Evolutionary conservation across 2,797 vertebrate species (phyloP).

Genomic region (Parauchenoglanis punctatus): DNA sequence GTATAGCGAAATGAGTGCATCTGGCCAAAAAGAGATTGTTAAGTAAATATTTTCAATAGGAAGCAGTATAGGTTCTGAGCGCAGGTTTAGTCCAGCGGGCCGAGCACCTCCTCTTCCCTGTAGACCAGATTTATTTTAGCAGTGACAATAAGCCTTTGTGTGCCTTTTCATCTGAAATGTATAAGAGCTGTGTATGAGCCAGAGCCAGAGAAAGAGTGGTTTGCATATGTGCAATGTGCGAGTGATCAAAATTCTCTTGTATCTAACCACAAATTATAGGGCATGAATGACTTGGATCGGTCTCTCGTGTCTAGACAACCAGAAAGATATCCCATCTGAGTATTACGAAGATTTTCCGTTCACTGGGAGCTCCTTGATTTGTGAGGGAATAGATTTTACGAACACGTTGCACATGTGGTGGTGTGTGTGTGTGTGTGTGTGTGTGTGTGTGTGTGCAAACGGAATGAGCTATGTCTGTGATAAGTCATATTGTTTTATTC

Average conservation of each 20-base stretch:
- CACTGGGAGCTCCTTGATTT: constrained; percentile 58
- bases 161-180: constrained; percentile 33
- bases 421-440: constrained; percentile 22
- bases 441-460: constrained; percentile 3
- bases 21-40: constrained; percentile 27
- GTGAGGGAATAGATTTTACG: constrained; percentile 46
- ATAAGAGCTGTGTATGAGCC: constrained; percentile 13
- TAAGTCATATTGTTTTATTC: constrained; percentile 41
- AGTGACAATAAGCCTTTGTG: constrained; percentile 46
- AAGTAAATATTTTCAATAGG: constrained; percentile 41
- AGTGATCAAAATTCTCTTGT: constrained; percentile 62
- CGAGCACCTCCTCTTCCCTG: constrained; percentile 23
- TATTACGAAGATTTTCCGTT: constrained; percentile 72
- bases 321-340: constrained; percentile 60
- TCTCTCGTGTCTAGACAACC: constrained; percentile 53
- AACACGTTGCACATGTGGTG: constrained; percentile 47
- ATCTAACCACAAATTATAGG: constrained; percentile 72
- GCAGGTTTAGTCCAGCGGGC: constrained; percentile 4
- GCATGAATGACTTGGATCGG: constrained; percentile 54
- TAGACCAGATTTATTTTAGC: constrained; percentile 24
- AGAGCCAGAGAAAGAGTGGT: constrained; percentile 2
- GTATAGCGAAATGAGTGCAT: constrained; percentile 6
- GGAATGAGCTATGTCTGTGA: constrained; percentile 21
- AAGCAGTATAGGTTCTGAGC: constrained; percentile 14
- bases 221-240: constrained; percentile 28